A percentile compares a stretch with the other conserved stretches of the same genome.
Evolutionary conservation across 2,113 vertebrate species (phyloP).

Genomic region (Mionectes macconnelli): DNA sequence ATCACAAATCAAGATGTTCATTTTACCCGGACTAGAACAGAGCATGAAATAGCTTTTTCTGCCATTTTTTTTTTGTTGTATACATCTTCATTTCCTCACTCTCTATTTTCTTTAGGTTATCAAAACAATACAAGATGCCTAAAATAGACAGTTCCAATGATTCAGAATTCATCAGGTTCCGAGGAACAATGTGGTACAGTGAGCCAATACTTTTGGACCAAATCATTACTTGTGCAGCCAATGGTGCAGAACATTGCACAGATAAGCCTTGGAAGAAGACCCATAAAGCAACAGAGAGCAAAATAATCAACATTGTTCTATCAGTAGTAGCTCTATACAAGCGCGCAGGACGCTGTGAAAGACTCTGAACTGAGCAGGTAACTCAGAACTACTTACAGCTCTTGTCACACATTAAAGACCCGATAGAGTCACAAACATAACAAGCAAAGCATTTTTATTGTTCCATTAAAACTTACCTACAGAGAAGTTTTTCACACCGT

Average conservation of each 20-base stretch:
- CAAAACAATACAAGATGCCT: neutral
- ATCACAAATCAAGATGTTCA: neutral
- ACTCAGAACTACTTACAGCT: neutral
- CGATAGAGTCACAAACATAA: neutral
- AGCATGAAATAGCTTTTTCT: neutral
- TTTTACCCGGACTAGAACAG: neutral
- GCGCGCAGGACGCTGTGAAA: neutral
- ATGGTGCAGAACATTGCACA: neutral
- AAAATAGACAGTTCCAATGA: neutral
- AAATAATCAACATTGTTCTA: neutral
- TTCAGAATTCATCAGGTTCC: neutral
- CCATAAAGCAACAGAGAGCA: neutral
- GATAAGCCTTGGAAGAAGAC: neutral
- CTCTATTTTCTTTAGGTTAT: neutral
- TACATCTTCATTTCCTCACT: neutral
- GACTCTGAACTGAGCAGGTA: neutral
- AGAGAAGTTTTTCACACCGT: conserved; percentile 75
- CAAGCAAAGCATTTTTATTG: neutral
- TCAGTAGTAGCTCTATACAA: neutral
- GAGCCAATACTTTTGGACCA: neutral
- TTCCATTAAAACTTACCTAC: conserved; percentile 70
- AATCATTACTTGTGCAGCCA: neutral
- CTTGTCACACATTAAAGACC: neutral
- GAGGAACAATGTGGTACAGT: accelerated
- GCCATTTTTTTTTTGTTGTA: neutral